These are phyloP conservation scores for Brachynemurus nebulosus DNA, from an alignment of 2,888 invertebrate genomes.

Conservation along the genomic window DNA sequence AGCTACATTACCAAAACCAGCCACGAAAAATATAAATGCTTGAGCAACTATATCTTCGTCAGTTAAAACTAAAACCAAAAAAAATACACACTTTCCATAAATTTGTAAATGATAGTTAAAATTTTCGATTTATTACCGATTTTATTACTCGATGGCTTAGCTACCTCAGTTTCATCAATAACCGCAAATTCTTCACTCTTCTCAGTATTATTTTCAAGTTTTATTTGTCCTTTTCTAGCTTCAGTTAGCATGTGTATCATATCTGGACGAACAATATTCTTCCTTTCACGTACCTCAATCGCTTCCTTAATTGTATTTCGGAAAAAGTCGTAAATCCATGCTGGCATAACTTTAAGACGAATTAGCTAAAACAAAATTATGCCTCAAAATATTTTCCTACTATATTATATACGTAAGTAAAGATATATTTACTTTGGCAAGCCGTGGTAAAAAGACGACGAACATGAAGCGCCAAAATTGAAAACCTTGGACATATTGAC, in stretches of 20 bases:
- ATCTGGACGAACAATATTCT: neutral
- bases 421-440: neutral
- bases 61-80: neutral
- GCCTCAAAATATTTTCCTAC: too few species aligned
- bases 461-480: neutral
- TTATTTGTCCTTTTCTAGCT: neutral
- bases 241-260: neutral
- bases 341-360: too few species aligned
- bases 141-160: neutral
- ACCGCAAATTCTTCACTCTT: too few species aligned
- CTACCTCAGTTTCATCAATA: too few species aligned
- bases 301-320: neutral
- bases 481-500: neutral
- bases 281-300: neutral
- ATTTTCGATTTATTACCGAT: neutral
- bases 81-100: neutral
- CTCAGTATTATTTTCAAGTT: neutral
- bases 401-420: too few species aligned
- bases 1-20: neutral
- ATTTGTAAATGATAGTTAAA: neutral
- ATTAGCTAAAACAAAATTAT: too few species aligned
- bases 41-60: neutral
- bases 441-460: neutral
- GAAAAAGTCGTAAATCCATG: neutral
- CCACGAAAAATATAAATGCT: neutral